Conservation (phyloP, 2,113 vertebrate genomes). For the Polyodon spathula region DNA sequence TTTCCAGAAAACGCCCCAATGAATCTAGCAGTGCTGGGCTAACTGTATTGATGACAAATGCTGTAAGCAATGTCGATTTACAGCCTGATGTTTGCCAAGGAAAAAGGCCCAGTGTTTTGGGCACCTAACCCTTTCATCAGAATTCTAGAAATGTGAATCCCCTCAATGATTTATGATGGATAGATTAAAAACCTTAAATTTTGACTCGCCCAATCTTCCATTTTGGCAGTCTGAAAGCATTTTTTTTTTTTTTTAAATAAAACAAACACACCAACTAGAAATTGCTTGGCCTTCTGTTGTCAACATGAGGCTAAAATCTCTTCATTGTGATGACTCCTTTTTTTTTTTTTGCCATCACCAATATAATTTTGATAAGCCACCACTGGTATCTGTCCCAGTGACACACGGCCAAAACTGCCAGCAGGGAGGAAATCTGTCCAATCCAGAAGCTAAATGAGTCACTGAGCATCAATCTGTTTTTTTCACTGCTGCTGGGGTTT, state of each 20-base stretch:
- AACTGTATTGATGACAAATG: too few relatives aligned
- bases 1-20: too few relatives aligned
- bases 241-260: conserved; percentile 22
- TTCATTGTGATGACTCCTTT: neutral
- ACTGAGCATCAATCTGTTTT: conserved; percentile 75
- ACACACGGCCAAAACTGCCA: conserved; percentile 66
- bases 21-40: too few relatives aligned
- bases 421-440: conserved; percentile 70
- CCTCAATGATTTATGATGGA: neutral
- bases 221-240: conserved; percentile 11
- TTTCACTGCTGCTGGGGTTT: conserved; percentile 57
- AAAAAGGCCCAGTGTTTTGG: too few relatives aligned
- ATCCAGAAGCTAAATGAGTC: conserved; percentile 81
- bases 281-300: neutral
- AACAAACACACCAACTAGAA: neutral
- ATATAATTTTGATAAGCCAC: conserved; percentile 14
- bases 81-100: too few relatives aligned
- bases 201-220: neutral
- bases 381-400: conserved; percentile 58
- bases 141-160: neutral
- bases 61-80: too few relatives aligned
- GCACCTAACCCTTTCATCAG: neutral
- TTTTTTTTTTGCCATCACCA: neutral
- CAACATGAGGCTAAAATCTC: neutral
- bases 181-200: neutral